Conservation (phyloP, 2,113 vertebrate genomes). For the Orientallactaga bullata region DNA sequence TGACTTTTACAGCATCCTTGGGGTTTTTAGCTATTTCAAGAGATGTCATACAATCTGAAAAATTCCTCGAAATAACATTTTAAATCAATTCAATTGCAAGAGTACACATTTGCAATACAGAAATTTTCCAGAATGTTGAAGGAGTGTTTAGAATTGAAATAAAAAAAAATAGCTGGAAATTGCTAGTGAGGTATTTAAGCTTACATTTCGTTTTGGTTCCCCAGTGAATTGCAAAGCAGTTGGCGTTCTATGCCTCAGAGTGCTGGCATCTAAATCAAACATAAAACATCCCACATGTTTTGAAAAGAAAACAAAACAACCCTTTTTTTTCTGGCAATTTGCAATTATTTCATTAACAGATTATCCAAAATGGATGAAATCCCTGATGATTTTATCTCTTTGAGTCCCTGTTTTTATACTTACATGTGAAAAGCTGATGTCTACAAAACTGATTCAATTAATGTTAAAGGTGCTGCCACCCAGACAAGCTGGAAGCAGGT, state of each 20-base stretch:
- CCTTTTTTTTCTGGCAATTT: slow-evolving; percentile 32
- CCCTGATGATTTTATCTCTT: slow-evolving; percentile 21
- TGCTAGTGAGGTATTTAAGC: slow-evolving; percentile 20
- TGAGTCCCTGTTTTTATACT: slow-evolving; percentile 24
- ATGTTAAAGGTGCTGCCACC: neutral
- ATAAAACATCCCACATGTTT: slow-evolving; percentile 25
- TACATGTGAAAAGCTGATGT: neutral
- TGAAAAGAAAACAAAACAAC: slow-evolving; percentile 9
- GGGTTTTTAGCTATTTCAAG: slow-evolving; percentile 73
- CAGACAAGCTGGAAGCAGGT: neutral
- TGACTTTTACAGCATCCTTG: slow-evolving; percentile 64
- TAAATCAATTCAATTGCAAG: slow-evolving; percentile 60
- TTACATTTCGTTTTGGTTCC: neutral
- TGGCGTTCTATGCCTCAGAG: neutral
- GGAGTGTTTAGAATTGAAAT: slow-evolving; percentile 50
- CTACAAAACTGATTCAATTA: slow-evolving; percentile 32
- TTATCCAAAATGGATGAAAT: slow-evolving; percentile 39
- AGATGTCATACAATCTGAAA: slow-evolving; percentile 68
- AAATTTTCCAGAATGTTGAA: slow-evolving; percentile 58
- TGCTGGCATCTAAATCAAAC: slow-evolving; percentile 51
- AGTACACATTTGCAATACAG: slow-evolving; percentile 49
- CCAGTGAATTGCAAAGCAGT: neutral
- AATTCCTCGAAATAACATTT: slow-evolving; percentile 72
- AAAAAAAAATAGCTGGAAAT: slow-evolving; percentile 46
- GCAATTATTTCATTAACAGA: slow-evolving; percentile 60